Percentiles rank a stretch among this genome's conserved stretches.
phyloP scores from a whole-genome alignment of 2,888 invertebrate species.

The Sturmia bella region DNA sequence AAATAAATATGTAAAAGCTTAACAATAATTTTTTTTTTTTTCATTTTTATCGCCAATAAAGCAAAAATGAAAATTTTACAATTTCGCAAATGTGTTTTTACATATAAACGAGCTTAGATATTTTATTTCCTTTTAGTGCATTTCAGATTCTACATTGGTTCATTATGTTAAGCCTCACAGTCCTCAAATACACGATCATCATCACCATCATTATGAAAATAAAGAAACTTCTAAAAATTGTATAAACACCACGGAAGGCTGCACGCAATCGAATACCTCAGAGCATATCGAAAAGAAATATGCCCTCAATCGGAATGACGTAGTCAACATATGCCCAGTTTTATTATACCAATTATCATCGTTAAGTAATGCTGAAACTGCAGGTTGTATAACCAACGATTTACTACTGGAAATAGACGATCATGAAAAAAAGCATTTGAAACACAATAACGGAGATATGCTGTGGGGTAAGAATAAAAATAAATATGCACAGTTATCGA shows the following conservation, averaged over 20 bases:
- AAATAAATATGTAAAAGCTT: too few species aligned
- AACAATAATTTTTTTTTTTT: too few species aligned
- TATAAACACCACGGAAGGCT: slow-evolving; percentile 63
- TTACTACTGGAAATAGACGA: slow-evolving; percentile 74
- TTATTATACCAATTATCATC: slow-evolving; percentile 86
- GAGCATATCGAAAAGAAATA: slow-evolving; percentile 67
- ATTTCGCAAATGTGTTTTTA: background rate
- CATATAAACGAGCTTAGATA: background rate
- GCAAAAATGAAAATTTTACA: background rate
- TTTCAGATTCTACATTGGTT: slow-evolving; percentile 74
- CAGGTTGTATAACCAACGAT: slow-evolving; percentile 84
- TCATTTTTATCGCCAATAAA: too few species aligned
- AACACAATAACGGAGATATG: slow-evolving; percentile 73
- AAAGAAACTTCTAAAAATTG: slow-evolving; percentile 71
- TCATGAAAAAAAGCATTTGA: slow-evolving; percentile 65
- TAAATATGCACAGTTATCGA: background rate
- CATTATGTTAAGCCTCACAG: slow-evolving; percentile 76
- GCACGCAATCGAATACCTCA: slow-evolving; percentile 63
- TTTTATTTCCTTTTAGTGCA: slow-evolving; percentile 73
- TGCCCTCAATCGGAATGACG: slow-evolving; percentile 74
- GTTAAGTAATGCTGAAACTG: slow-evolving; percentile 83
- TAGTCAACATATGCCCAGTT: slow-evolving; percentile 85
- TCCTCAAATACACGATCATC: slow-evolving; percentile 64
- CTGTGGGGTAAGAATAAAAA: slow-evolving; percentile 74
- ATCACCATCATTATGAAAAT: slow-evolving; percentile 26